These are phyloP conservation scores for Trypoxylus dichotomus DNA, from an alignment of 1,140 invertebrate species.

Conservation along the genomic window DNA sequence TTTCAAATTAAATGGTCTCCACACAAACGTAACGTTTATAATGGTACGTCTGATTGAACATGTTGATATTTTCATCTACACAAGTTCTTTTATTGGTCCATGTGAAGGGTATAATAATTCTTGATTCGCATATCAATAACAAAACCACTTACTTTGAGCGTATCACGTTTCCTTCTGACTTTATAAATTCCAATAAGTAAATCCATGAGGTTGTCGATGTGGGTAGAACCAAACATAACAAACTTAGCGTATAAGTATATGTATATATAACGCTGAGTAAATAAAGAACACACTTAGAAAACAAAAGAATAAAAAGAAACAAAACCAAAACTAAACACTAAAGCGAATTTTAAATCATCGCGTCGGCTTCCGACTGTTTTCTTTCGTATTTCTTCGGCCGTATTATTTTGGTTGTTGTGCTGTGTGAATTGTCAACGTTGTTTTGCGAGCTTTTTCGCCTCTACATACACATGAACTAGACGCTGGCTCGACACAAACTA, in stretches of 20 bases:
- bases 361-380: not conserved
- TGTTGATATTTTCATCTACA: not conserved
- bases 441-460: constrained; percentile 14
- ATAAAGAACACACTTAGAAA: constrained; percentile 16
- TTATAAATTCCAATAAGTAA: constrained; percentile 21
- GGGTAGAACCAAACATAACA: constrained; percentile 10
- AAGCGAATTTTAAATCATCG: constrained; percentile 20
- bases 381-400: constrained; percentile 1
- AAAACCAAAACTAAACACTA: constrained; percentile 21
- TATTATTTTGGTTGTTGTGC: not conserved
- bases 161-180: constrained; percentile 1
- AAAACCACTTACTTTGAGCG: constrained; percentile 7
- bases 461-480: constrained; percentile 25
- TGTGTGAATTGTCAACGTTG: not conserved
- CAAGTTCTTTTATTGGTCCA: not conserved
- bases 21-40: not conserved
- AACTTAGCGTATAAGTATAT: not conserved
- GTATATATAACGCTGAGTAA: not conserved
- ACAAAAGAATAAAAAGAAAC: not conserved
- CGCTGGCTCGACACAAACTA: constrained; percentile 22
- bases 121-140: not conserved
- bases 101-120: not conserved
- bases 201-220: constrained; percentile 10
- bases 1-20: constrained; percentile 7
- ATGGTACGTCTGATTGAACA: not conserved